These are phyloP conservation scores for Xiphophorus couchianus DNA, from an alignment of 2,113 vertebrate genomes.

Conservation along the genomic window DNA sequence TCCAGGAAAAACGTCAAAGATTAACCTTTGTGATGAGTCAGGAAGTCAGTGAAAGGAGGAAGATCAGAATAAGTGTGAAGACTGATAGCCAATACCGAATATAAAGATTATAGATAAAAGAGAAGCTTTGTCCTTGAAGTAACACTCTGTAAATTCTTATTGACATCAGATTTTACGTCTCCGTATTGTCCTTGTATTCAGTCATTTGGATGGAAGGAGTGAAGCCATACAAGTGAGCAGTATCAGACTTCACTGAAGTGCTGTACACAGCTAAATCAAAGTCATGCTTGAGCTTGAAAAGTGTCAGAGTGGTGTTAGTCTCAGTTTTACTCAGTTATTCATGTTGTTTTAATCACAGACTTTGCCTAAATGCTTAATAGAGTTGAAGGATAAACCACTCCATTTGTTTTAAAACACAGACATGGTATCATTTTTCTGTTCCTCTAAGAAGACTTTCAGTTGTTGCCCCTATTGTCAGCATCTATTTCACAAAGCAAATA, in stretches of 20 bases:
- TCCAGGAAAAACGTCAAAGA: background rate
- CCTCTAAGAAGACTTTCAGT: background rate
- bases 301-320: background rate
- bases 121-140: conserved; percentile 13
- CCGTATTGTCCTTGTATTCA: conserved; percentile 8
- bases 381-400: conserved; percentile 5
- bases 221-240: conserved; percentile 23
- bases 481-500: too few relatives aligned
- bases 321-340: background rate
- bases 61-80: background rate
- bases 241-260: conserved; percentile 6
- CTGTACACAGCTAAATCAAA: conserved; percentile 18
- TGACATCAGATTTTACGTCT: conserved; percentile 16
- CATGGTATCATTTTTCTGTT: background rate
- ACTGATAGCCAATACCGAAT: conserved; percentile 1
- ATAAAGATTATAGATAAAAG: conserved; percentile 6
- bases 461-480: too few relatives aligned
- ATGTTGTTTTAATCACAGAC: background rate
- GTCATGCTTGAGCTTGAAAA: conserved; percentile 9
- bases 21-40: conserved; percentile 28
- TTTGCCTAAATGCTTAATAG: background rate
- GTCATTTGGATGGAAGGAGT: conserved; percentile 5
- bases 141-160: conserved; percentile 15
- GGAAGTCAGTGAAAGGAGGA: conserved; percentile 21
- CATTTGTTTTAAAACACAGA: background rate